Percentiles rank a stretch among this genome's conserved stretches.
Conservation (phyloP, 2,113 vertebrate genomes). For the Chaetura pelagica region DNA sequence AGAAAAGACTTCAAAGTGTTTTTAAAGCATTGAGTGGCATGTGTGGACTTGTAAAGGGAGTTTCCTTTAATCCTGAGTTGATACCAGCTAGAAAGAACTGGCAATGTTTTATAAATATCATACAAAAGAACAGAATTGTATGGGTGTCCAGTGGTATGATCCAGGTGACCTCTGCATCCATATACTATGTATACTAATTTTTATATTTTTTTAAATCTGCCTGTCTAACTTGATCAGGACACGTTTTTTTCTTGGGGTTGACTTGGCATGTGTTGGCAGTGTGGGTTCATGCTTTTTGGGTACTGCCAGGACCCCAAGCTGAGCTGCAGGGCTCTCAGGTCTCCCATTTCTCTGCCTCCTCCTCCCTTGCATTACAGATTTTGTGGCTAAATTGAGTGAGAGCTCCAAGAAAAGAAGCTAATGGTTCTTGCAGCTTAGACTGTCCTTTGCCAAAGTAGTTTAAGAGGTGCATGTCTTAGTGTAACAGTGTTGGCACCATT, state of each 20-base stretch:
- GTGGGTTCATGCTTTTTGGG: background rate
- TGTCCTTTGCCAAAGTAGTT: slow-evolving; percentile 23
- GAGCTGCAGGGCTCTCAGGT: background rate
- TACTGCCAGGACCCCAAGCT: background rate
- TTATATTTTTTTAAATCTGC: background rate
- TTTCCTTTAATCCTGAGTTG: background rate
- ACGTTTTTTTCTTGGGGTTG: background rate
- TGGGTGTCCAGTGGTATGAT: background rate
- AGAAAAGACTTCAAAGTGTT: background rate
- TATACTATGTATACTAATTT: background rate
- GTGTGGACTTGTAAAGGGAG: background rate
- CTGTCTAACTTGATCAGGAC: background rate
- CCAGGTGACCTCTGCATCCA: background rate
- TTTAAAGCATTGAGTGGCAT: background rate
- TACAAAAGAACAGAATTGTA: background rate
- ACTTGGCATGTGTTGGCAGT: background rate
- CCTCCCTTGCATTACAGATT: background rate
- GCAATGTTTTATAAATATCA: background rate
- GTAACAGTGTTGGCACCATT: background rate
- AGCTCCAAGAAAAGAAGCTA: background rate
- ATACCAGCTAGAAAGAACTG: background rate
- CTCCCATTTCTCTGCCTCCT: background rate
- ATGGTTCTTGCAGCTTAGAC: background rate
- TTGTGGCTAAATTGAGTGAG: background rate
- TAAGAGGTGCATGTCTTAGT: background rate